Evolutionary conservation across 2,113 vertebrate species (phyloP), one percentile per base, ranked within the genome.

Genomic region (Bambusicola thoracicus): DNA sequence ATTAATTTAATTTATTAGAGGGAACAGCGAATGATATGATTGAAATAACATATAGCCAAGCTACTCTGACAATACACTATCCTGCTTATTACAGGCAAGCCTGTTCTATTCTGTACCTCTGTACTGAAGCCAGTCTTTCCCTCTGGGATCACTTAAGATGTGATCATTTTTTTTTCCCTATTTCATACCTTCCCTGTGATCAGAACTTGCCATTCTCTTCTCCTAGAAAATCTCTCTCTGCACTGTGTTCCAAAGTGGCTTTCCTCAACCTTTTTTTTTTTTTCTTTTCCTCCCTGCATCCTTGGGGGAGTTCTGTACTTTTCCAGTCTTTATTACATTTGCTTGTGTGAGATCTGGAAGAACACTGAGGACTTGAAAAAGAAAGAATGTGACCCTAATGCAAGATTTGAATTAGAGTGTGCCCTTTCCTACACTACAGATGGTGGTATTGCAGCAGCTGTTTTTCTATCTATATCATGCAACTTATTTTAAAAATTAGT

Each of bases 1-100:
- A 87, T 93, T 93, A 96, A 82, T 66, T 91, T 88, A 81, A 89
- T 94, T 92, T 92, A 95, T 92, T 81, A 72, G 24, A 22, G 32
- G 41, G 62, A 92, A 79, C 13, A 66, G n/a, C 58, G 49, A 95
- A 80, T 51, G 6, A 79, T 72, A 87, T 21, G 32, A 95, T 74
- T 69, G 53, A 91, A 95, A 88, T 58, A 81, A 93, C 2, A 3
- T 48, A 63, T 22, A 83, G 77, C 32, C 41, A 73, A 62, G 58
- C n/a, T 81, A 22, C 40, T 43, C 77, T 81, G 65, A 92, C 82
- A 83, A 41, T n/a, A 13, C 27, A 19, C 24, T 87, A 16, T 8
- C 38, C 38, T 81, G 49, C 76, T 94, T 92, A 69, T 89, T 95
- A 74, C 2, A 89, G 49, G 19, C 34, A 87, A 90, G 70, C 20